Evolutionary conservation across 2,113 vertebrate genomes (phyloP), one percentile per base, ranked within the genome.

Genomic region (Lycaon pictus): DNA sequence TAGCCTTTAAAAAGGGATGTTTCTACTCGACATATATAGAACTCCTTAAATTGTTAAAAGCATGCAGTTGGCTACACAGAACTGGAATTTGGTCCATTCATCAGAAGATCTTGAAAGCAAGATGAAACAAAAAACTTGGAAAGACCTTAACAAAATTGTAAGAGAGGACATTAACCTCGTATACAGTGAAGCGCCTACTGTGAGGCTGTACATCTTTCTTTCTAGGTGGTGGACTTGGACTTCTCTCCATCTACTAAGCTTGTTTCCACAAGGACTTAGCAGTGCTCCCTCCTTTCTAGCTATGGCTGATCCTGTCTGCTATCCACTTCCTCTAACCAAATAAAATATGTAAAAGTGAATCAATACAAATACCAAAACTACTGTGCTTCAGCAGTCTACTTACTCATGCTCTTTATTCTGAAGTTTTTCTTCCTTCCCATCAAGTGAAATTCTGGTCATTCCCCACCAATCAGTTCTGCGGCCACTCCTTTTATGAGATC

Each of bases 1-100:
- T 74, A 27, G 23, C 48, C 48, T 80, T 56, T 23, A 71, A 79
- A 93, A 10, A 11, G 5, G 23, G 1, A 13, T 81, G 2, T 95
- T 95, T 93, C 77, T 83, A 2, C 16, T 84, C 1, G 77, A 32
- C 32, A 20, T 48, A 55, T 85, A 22, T 77, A 94, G 27, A 76
- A 37, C 43, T 82, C 55, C 55, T 93, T 85, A 37, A 32, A 92
- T 88, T 88, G 51, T 94, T 95, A 55, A 94, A 63, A 96, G 74
- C 63, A 82, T 60, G 8, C 56, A 95, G 53, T 83, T 89, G 51
- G 48, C 56, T 69, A 2, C 60, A 79, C 10, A 69, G 48, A 95
- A 93, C 15, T 93, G 43, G 69, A 93, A 76, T 69, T 93, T 83
- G 29, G n/a, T 96, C 43, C 74, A 11, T 89, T 95, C 37, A 43